Percentiles rank a stretch among this genome's conserved stretches.
Conservation (phyloP, 2,888 invertebrate genomes). For the Cartodere bifasciata region DNA sequence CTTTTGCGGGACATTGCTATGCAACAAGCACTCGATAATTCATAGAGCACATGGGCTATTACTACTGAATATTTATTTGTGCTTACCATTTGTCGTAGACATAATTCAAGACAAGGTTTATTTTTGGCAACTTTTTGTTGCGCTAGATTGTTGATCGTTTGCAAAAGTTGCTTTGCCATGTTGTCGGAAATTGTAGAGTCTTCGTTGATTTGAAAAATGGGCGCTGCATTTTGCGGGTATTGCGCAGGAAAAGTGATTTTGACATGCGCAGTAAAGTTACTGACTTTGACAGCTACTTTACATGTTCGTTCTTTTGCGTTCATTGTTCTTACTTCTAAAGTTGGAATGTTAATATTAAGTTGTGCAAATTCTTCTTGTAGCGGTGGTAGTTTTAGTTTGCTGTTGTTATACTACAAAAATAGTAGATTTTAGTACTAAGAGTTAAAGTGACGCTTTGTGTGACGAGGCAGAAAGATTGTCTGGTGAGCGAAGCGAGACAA, state of each 20-base stretch:
- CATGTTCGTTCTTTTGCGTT: slow-evolving; percentile 43
- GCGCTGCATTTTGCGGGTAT: slow-evolving; percentile 58
- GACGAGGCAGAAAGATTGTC: too few species aligned
- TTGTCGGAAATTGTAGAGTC: slow-evolving; percentile 55
- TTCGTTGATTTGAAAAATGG: slow-evolving; percentile 53
- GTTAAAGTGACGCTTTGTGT: too few species aligned
- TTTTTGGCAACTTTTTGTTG: slow-evolving; percentile 74
- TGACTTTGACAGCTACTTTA: slow-evolving; percentile 42
- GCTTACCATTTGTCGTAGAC: slow-evolving; percentile 59
- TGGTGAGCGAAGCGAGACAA: too few species aligned
- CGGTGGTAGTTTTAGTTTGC: slow-evolving; percentile 43
- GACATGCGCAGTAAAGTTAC: slow-evolving; percentile 42
- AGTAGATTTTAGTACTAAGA: too few species aligned
- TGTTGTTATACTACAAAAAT: too few species aligned
- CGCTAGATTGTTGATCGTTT: slow-evolving; percentile 69
- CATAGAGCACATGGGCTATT: too few species aligned
- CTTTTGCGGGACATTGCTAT: too few species aligned
- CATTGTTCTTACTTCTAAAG: slow-evolving; percentile 47
- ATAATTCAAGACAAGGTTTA: slow-evolving; percentile 77
- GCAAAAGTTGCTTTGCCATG: slow-evolving; percentile 60
- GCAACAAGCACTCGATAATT: too few species aligned
- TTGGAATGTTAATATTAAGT: slow-evolving; percentile 61
- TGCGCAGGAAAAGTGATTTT: slow-evolving; percentile 57
- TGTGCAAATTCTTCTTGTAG: slow-evolving; percentile 66
- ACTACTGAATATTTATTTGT: too few species aligned